A percentile compares a stretch with the other conserved stretches of the same genome.
These are phyloP conservation scores for Nicator chloris DNA, from an alignment of 2,113 vertebrate genomes.

Conservation along the genomic window DNA sequence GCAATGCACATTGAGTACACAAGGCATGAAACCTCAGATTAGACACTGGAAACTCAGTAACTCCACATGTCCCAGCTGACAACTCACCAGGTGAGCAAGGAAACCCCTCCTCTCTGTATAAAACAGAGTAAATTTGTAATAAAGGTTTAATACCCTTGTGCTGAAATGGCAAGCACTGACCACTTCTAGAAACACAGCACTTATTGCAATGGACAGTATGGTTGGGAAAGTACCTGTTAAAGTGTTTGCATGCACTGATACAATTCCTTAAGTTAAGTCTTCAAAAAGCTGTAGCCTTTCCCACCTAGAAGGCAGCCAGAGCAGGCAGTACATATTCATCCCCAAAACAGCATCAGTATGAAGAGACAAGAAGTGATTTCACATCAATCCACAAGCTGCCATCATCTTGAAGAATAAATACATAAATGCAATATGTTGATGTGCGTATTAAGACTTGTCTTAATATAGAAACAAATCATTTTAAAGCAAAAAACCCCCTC, in stretches of 20 bases:
- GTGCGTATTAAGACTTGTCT: neutral
- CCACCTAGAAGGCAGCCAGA: neutral
- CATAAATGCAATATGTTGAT: neutral
- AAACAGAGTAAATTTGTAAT: neutral
- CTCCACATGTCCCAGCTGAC: neutral
- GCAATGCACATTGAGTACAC: neutral
- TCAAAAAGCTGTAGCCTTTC: neutral
- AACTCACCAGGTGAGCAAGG: neutral
- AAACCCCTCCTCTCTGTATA: neutral
- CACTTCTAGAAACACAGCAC: neutral
- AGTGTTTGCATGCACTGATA: neutral
- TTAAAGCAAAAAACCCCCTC: neutral
- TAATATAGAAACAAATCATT: neutral
- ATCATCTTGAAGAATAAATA: neutral
- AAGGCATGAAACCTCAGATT: neutral
- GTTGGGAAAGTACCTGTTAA: neutral
- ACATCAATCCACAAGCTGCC: neutral
- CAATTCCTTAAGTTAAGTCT: neutral
- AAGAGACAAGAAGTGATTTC: neutral
- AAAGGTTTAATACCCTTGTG: neutral
- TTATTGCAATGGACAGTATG: neutral
- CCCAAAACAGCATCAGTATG: neutral
- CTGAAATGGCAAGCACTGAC: neutral
- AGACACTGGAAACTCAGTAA: neutral
- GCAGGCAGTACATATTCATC: neutral